Conservation (phyloP, 2,888 invertebrate genomes). For the Acronicta psi region DNA sequence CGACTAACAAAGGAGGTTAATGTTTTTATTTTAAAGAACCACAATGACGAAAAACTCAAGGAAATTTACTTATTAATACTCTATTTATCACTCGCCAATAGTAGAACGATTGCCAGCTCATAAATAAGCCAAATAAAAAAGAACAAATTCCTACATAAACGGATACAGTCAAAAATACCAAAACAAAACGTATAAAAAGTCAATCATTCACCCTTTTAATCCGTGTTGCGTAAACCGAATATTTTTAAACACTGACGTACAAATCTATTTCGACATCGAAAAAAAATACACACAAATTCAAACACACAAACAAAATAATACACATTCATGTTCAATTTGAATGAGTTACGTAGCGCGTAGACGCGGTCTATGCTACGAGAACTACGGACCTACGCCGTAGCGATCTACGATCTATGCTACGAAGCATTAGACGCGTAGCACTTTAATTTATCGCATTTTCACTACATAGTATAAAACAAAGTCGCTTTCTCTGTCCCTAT, state of each 20-base stretch:
- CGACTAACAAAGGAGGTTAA: no score
- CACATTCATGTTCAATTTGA: conserved; percentile 33
- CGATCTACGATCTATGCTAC: conserved; percentile 59
- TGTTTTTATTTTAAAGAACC: no score
- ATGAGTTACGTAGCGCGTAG: conserved; percentile 59
- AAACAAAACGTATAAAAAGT: conserved; percentile 17
- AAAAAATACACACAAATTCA: conserved; percentile 20
- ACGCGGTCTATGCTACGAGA: conserved; percentile 63
- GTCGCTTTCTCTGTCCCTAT: no score
- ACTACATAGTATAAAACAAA: no score
- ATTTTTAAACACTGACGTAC: conserved; percentile 50
- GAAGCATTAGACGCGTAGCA: conserved; percentile 29
- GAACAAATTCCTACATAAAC: conserved; percentile 6
- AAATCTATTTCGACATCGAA: conserved; percentile 48
- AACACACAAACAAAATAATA: conserved; percentile 3
- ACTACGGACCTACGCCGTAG: conserved; percentile 69
- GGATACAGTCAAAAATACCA: conserved; percentile 14
- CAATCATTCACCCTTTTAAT: conserved; percentile 34
- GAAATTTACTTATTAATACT: no score
- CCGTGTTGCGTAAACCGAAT: conserved; percentile 35
- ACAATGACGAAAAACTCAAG: no score
- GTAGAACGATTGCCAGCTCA: no score
- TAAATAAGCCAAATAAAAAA: conserved; percentile 8
- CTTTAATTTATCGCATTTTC: no score
- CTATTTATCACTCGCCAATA: not conserved